Evolutionary conservation across 2,888 invertebrate species (phyloP).

Genomic region (Campoletis raptor): DNA sequence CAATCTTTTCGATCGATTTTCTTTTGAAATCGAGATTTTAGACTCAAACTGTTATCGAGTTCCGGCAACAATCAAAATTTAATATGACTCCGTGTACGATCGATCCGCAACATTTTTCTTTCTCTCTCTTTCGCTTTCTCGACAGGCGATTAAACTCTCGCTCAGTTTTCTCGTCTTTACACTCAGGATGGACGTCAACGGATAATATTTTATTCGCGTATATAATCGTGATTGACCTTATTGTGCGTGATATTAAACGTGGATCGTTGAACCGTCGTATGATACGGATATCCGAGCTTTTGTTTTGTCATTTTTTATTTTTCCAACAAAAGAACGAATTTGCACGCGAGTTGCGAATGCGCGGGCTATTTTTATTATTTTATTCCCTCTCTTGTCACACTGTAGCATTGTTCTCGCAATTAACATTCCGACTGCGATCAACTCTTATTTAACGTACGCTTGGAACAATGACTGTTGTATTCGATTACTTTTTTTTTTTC

Average conservation of each 20-base stretch:
- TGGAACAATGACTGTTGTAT: conserved; percentile 20
- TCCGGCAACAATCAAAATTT: conserved; percentile 52
- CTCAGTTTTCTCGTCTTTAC: conserved; percentile 30
- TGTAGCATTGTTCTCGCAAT: conserved; percentile 45
- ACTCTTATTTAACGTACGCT: background rate
- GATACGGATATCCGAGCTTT: background rate
- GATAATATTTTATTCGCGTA: conserved; percentile 8
- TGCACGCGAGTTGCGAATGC: conserved; percentile 6
- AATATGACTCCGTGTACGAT: conserved; percentile 46
- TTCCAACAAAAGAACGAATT: background rate
- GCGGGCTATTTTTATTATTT: conserved; percentile 6
- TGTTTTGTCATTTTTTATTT: conserved; percentile 2
- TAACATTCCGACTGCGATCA: conserved; percentile 29
- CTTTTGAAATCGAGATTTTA: conserved; percentile 13
- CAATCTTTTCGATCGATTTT: background rate
- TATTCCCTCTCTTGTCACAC: conserved; percentile 22
- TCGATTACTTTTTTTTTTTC: background rate
- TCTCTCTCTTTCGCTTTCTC: conserved; percentile 23
- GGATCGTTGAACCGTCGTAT: background rate
- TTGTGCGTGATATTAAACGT: background rate
- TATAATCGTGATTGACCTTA: conserved; percentile 12
- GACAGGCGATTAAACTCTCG: conserved; percentile 34
- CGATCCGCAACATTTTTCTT: conserved; percentile 45
- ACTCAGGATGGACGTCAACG: conserved; percentile 11
- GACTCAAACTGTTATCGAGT: conserved; percentile 32